These are phyloP conservation scores for Syrrhaptes paradoxus DNA, from an alignment of 2,113 vertebrate species.

Conservation along the genomic window DNA sequence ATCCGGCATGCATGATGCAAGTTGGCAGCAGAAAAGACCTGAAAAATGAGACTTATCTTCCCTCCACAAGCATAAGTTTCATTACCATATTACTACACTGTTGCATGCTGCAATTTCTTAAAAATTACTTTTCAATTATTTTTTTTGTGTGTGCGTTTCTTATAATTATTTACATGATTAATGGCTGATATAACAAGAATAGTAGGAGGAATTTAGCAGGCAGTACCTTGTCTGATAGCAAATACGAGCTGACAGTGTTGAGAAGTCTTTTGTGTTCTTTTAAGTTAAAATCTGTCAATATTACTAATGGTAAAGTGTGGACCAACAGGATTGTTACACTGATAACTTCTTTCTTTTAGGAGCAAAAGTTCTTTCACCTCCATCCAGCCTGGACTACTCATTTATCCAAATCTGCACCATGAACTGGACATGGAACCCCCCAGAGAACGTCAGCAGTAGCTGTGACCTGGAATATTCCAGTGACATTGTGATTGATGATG, in stretches of 20 bases:
- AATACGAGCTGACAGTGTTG: fast-evolving
- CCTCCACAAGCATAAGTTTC: fast-evolving
- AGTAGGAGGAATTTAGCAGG: neutral
- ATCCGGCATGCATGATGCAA: neutral
- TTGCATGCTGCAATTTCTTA: neutral
- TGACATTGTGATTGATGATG: neutral
- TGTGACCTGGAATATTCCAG: constrained; percentile 42
- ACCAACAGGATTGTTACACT: neutral
- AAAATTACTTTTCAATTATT: neutral
- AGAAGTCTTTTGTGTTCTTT: neutral
- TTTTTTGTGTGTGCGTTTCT: neutral
- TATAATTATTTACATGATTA: neutral
- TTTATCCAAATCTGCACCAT: constrained; percentile 39
- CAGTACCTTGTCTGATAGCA: neutral
- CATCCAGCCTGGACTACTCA: constrained; percentile 17
- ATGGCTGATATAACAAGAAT: neutral
- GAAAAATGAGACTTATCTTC: neutral
- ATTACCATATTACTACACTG: fast-evolving
- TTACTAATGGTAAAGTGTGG: neutral
- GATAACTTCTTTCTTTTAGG: neutral
- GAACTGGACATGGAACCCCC: constrained; percentile 33
- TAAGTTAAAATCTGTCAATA: neutral
- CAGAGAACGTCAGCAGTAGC: neutral
- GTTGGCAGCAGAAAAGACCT: neutral
- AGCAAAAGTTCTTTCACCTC: neutral